phyloP scores from a whole-genome alignment of 2,888 invertebrate genomes.

The Drosophila niveifrons region DNA sequence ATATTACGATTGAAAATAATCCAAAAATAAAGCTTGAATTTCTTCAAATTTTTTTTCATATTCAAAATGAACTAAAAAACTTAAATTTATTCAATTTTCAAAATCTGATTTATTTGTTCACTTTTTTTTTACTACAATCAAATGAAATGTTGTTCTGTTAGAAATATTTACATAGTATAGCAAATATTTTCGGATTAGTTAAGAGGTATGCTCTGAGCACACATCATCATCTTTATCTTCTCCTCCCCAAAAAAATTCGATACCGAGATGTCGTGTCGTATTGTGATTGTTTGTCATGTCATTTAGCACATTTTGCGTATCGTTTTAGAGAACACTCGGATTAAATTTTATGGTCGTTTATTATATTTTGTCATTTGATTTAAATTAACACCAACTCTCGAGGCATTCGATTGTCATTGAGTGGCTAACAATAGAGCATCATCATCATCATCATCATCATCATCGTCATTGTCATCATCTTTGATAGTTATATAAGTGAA shows the following conservation, averaged over 20 bases:
- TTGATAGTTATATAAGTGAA: constrained; percentile 2
- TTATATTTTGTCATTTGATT: constrained; percentile 81
- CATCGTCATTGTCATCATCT: too few species aligned
- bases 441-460: too few species aligned
- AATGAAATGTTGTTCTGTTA: too few species aligned
- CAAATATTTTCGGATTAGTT: not conserved
- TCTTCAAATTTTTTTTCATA: too few species aligned
- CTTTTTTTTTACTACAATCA: too few species aligned
- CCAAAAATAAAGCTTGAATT: too few species aligned
- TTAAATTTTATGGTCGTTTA: constrained; percentile 80
- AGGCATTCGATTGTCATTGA: constrained; percentile 48
- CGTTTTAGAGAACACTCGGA: constrained; percentile 70
- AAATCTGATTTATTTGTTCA: too few species aligned
- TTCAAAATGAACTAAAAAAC: too few species aligned
- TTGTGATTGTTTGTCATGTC: constrained; percentile 32
- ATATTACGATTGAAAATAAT: too few species aligned
- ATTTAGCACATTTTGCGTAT: constrained; percentile 65
- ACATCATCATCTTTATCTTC: not conserved
- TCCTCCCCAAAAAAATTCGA: not conserved
- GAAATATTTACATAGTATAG: too few species aligned
- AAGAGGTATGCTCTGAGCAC: constrained; percentile 8
- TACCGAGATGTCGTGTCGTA: constrained; percentile 53
- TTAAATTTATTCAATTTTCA: too few species aligned
- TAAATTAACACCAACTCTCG: constrained; percentile 69
- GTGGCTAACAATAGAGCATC: constrained; percentile 1